Base-by-base conservation (phyloP, 1,140 invertebrate species). In the Micrasema minimum region DNA sequence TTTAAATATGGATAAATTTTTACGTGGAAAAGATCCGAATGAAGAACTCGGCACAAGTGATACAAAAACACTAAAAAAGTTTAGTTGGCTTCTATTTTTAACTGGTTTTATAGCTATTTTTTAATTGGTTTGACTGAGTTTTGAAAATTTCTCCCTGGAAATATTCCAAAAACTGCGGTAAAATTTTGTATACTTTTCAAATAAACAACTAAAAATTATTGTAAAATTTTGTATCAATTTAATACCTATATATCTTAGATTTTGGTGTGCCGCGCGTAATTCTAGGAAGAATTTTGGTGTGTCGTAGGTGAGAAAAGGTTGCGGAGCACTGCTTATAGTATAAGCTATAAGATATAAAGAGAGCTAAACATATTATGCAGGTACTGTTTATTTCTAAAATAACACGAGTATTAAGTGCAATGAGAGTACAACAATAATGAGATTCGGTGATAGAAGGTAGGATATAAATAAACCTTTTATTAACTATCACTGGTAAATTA, bases 241-340 rank as follows among this genome's bases (percentile, higher is more conserved):
- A 43, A 51, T 51, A 23, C 48, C 48, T 51, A 51, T 51, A 51
- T 51, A 51, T 51, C 16, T 51, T 51, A 51, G 48, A 5, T 51
- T 51, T 51, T 51, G 48, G 43, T 45, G 43, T 45, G 43, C 43
- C 43, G 43, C 43, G 43, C 43, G 43, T n/a, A 45, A 45, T 45
- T 45, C 43, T 45, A 45, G 43, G 43, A 45, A 45, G 43, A 45
- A 45, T 45, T 45, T 45, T 45, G 43, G 43, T 45, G 43, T 45
- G 43, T 45, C 43, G 43, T 45, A 45, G 12, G 43, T 45, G 43
- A 45, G 43, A 45, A 45, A 51, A 51, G 48, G 48, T 51, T 51
- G 48, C 48, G 48, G 48, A 51, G 48, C 48, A 51, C 48, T 51
- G 48, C 18, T 51, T n/a, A n/a, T n/a, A n/a, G n/a, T n/a, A n/a